These are phyloP conservation scores for Xenopus laevis DNA, from an alignment of 2,113 vertebrate species.

Conservation along the genomic window DNA sequence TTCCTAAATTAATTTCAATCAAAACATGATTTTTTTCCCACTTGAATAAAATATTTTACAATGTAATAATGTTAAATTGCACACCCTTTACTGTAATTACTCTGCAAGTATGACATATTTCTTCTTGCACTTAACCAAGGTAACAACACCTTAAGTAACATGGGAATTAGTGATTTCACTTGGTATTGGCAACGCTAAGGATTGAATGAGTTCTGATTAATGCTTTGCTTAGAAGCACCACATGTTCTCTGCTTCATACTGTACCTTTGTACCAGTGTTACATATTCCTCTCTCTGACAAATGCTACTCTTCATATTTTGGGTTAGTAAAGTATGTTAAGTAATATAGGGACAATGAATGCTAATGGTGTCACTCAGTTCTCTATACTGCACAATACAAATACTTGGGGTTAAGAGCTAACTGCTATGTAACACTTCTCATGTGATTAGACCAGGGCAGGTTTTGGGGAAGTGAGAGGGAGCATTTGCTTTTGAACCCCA, in stretches of 20 bases:
- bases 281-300: neutral
- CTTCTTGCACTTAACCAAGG: neutral
- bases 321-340: neutral
- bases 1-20: no score
- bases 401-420: no score
- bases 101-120: neutral
- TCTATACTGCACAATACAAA: no score
- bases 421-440: no score
- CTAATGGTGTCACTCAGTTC: no score
- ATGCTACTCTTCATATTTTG: neutral
- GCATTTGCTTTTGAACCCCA: no score
- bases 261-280: neutral
- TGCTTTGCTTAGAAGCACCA: conserved; percentile 21
- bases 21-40: no score
- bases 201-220: conserved; percentile 37
- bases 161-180: conserved; percentile 24
- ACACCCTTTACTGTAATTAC: neutral
- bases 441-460: no score
- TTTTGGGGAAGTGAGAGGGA: no score
- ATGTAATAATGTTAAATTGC: no score
- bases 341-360: neutral
- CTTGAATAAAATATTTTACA: no score
- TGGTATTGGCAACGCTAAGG: conserved; percentile 6
- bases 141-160: conserved; percentile 31
- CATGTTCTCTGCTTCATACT: neutral